Evolutionary conservation across 2,888 invertebrate species (phyloP).

Genomic region (Polymixis flavicincta): DNA sequence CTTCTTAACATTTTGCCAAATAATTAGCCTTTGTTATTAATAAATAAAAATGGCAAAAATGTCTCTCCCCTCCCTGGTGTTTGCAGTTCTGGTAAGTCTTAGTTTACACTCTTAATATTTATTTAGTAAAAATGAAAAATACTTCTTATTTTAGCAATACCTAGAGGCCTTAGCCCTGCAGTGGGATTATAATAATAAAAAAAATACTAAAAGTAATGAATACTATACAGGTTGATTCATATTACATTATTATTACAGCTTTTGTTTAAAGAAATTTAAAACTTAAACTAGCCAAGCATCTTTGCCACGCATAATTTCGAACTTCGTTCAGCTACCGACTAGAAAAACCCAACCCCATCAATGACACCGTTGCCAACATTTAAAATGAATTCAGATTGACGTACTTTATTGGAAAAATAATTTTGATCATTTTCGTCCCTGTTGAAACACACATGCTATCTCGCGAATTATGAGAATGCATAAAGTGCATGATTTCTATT

Average conservation of each 20-base stretch:
- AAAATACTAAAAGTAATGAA: too few species aligned
- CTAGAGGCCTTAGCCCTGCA: too few species aligned
- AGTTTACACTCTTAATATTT: neutral
- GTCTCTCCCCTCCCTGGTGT: neutral
- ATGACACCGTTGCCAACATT: neutral
- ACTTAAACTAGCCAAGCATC: neutral
- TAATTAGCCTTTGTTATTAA: neutral
- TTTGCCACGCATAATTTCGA: neutral
- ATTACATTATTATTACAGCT: too few species aligned
- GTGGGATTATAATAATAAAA: too few species aligned
- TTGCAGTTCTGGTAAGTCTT: constrained; percentile 33
- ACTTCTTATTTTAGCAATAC: neutral
- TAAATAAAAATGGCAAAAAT: constrained; percentile 33
- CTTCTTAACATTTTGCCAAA: neutral
- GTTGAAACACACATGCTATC: neutral
- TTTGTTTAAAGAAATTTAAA: neutral
- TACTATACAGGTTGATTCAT: too few species aligned
- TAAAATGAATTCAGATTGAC: neutral
- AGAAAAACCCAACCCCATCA: constrained; percentile 7
- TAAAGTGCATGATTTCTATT: neutral
- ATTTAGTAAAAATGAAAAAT: neutral
- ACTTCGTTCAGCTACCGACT: neutral
- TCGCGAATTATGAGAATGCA: neutral
- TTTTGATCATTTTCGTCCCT: neutral
- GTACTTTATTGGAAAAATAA: neutral